Base-by-base conservation (phyloP, 2,888 invertebrate species). In the Tridacna gigas region DNA sequence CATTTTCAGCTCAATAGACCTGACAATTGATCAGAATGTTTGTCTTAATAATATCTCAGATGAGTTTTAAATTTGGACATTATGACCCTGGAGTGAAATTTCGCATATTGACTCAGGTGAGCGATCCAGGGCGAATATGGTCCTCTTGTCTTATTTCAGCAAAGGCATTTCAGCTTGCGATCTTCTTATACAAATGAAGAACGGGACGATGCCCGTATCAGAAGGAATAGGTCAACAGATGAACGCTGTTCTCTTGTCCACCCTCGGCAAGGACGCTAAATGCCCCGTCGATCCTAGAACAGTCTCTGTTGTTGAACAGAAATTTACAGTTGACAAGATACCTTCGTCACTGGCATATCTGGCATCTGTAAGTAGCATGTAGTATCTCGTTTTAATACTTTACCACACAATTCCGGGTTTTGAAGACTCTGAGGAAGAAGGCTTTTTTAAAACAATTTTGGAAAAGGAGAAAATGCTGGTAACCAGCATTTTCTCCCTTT, bases 221-320 rank as follows among this genome's bases (percentile, higher is more conserved):
- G 15, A 37, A 0, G 56, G 73, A 18, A 63, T 79, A 13, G 79
- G 79, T 11, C 73, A 45, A 20, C 79, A 79, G 48, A 45, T 79
- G 12, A 73, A 79, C 48, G 26, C 60, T 45, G 37, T 79, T 12
- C 47, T 79, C 7, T 48, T 79, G 61, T 25, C 63, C 4, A 73
- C 79, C 25, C 74, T 79, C n/a, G 79, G 79, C 18, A 73, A 79
- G 28, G 11, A 79, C 2, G 79, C 73, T 25, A 1, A 0, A n/a
- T 79, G 79, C 26, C 79, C 79, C 26, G 73, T 79, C 79, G 26
- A 79, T 3, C 79, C 79, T 20, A 73, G 73, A 26, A 65, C 73
- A 11, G 65, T 79, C 1, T n/a, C 45, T 9, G 12, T 79, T 0
- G 60, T 60, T 20, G 11, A 56, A 20, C 56, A 56, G 20, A 20